Base-by-base conservation (phyloP, 1,140 invertebrate species). In the Zaprionus tsacasi region DNA sequence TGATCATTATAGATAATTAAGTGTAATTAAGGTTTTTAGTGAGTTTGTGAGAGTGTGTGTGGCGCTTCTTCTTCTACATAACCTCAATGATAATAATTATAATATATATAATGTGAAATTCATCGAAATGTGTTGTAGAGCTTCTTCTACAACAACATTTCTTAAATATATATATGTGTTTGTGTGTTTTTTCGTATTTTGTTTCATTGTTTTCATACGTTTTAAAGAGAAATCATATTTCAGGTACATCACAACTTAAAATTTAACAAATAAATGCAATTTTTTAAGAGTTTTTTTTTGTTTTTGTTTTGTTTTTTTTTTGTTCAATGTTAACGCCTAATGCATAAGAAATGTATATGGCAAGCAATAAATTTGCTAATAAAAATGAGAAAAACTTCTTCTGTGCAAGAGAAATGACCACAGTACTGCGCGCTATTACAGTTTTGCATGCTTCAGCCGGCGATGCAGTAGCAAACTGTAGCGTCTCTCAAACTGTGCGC, bases 181-280 rank as follows among this genome's bases (percentile, higher is more conserved):
- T 33, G 30, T 33, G 59, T 60, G 54, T 40, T 17, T 60, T 36
- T 56, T 35, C 15, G 12, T 50, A 68, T 63, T 57, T 40, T 66
- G 55, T 48, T 59, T 72, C 52, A 59, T 25, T 81, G 70, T 72
- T 73, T 79, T 81, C 64, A 67, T 66, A 76, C 71, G 79, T 76
- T 82, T 71, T 70, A 68, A 76, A 89, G 82, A 91, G 82, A 92
- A 92, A 92, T 92, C 85, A 92, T 91, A 92, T 91, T 92, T 92
- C 91, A 92, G 91, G 91, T 92, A 92, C 91, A 91, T 92, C 91
- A 92, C 85, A 92, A 92, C 91, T 92, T 92, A 92, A 92, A 91
- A 91, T 79, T 81, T 91, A 91, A 91, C 82, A 88, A 90, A 91
- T 82, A 86, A 89, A 89, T 79, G 76, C 76, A 78, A 76, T 66